Percentiles rank a stretch among this genome's conserved stretches.
These are phyloP conservation scores for Eudyptes chrysolophus DNA, from an alignment of 2,113 vertebrate genomes.

Conservation along the genomic window DNA sequence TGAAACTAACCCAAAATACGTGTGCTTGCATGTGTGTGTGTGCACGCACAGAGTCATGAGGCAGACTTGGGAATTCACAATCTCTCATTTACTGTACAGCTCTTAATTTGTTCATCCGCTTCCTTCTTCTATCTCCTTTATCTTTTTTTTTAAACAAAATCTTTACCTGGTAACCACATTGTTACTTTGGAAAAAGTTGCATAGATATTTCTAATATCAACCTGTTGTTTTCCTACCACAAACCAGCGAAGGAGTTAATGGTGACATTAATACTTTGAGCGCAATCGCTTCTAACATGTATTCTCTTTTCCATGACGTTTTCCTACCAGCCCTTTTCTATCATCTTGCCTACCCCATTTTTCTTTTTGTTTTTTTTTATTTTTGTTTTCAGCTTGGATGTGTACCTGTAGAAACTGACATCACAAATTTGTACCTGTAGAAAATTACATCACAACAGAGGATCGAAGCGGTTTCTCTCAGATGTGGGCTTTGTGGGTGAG, in stretches of 20 bases:
- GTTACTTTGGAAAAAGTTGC: neutral
- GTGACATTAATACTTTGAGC: neutral
- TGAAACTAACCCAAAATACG: neutral
- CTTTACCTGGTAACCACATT: neutral
- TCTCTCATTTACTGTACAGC: neutral
- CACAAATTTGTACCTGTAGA: neutral
- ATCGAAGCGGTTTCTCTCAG: accelerated
- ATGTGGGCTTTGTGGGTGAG: neutral
- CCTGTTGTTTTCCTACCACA: neutral
- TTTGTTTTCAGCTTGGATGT: neutral
- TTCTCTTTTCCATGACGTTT: neutral
- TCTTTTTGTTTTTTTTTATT: neutral
- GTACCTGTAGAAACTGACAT: neutral
- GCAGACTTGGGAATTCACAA: neutral
- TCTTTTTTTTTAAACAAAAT: neutral
- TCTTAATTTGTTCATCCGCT: neutral
- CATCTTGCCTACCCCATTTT: neutral
- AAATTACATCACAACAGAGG: neutral
- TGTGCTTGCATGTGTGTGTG: accelerated
- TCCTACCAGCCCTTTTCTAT: neutral
- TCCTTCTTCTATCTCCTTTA: neutral
- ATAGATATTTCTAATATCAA: neutral
- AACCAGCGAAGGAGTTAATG: neutral
- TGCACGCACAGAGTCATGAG: accelerated
- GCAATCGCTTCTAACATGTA: neutral